phyloP scores from a whole-genome alignment of 2,888 invertebrate species.

The Tetropium fuscum region DNA sequence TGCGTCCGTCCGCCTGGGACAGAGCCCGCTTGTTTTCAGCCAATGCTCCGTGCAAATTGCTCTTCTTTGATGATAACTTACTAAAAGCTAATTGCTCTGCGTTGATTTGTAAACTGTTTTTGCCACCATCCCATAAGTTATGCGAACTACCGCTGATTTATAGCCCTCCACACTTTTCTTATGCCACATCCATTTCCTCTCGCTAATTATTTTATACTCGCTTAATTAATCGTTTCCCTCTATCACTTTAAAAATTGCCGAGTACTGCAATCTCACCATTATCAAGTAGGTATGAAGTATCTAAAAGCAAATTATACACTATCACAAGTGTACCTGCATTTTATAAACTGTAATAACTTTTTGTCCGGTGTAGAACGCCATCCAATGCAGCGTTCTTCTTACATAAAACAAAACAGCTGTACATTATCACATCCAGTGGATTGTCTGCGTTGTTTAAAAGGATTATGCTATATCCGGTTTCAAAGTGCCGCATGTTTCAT shows the following conservation, averaged over 20 bases:
- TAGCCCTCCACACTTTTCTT: slow-evolving; percentile 43
- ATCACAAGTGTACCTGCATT: too few species aligned
- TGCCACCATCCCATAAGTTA: slow-evolving; percentile 48
- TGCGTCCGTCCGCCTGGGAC: slow-evolving; percentile 53
- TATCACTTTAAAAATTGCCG: neutral
- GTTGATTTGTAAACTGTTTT: slow-evolving; percentile 63
- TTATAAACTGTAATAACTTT: too few species aligned
- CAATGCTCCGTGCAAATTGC: slow-evolving; percentile 65
- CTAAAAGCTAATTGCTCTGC: slow-evolving; percentile 63
- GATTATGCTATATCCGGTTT: slow-evolving; percentile 50
- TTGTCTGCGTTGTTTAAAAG: slow-evolving; percentile 51
- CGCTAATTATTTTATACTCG: slow-evolving; percentile 32
- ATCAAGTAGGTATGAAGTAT: too few species aligned
- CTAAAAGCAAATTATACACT: too few species aligned
- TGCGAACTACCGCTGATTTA: slow-evolving; percentile 49
- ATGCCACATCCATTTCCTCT: slow-evolving; percentile 37
- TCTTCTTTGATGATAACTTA: slow-evolving; percentile 65
- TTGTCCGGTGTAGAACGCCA: too few species aligned
- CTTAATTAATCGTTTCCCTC: slow-evolving; percentile 3
- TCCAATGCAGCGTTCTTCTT: too few species aligned
- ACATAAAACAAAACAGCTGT: slow-evolving; percentile 37
- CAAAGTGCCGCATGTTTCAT: slow-evolving; percentile 49
- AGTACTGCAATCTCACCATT: too few species aligned
- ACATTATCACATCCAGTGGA: slow-evolving; percentile 37
- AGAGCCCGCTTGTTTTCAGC: slow-evolving; percentile 57